Conservation (phyloP, 2,888 invertebrate species). For the Julus scanicus region DNA sequence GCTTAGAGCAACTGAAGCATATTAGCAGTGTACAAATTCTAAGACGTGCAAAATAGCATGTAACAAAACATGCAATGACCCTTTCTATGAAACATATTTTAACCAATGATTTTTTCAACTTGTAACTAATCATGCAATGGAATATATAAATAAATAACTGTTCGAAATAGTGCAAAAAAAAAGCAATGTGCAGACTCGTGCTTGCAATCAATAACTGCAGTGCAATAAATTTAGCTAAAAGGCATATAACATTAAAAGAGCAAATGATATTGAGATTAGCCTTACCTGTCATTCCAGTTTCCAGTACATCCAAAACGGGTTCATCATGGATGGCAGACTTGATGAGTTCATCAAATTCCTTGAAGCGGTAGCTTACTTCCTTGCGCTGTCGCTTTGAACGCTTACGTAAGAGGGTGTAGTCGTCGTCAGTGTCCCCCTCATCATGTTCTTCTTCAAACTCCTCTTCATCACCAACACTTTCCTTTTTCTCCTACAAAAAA, state of each 20-base stretch:
- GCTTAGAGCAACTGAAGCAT: background rate
- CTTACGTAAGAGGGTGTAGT: conserved; percentile 61
- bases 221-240: background rate
- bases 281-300: conserved; percentile 26
- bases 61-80: background rate
- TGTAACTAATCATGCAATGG: background rate
- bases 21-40: background rate
- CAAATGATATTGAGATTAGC: background rate
- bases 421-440: conserved; percentile 62
- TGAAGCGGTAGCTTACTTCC: conserved; percentile 78
- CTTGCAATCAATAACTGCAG: too few relatives aligned
- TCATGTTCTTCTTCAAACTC: conserved; percentile 64
- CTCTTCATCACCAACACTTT: conserved; percentile 56
- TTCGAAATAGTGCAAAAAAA: background rate
- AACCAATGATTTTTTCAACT: background rate
- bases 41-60: background rate
- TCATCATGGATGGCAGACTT: conserved; percentile 78
- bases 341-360: conserved; percentile 95
- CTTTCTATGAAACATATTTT: background rate
- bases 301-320: conserved; percentile 53
- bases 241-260: background rate
- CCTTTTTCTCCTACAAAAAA: conserved; percentile 55
- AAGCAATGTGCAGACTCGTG: background rate
- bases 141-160: background rate
- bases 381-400: conserved; percentile 80